Base-by-base conservation (phyloP, 1,140 invertebrate genomes). In the Halyomorpha halys region DNA sequence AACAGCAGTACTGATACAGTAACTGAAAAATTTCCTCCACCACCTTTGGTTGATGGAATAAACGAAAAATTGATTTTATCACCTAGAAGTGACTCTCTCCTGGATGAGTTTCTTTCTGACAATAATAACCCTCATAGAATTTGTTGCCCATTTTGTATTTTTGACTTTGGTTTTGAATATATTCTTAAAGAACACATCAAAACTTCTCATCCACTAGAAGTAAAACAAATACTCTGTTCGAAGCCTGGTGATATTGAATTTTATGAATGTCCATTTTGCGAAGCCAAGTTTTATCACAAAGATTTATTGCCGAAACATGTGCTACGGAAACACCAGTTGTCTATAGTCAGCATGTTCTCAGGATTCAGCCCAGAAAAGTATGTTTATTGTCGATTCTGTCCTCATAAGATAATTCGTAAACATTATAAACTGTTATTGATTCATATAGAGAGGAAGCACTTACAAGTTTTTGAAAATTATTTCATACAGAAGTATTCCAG, bases 371-470 rank as follows among this genome's bases (percentile, higher is more conserved):
- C 62, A 11, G 63, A 67, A 25, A 66, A 66, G 23, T 65, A 68
- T 62, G 49, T 67, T 30, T 49, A 68, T 25, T 72, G 71, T 63
- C 49, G 56, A 14, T 72, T 71, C 62, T 72, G 71, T 47, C 62
- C 66, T 13, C 67, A 70, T 63, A 70, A 65, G 63, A 62, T 66
- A 39, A 23, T 70, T 13, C 19, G 49, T 27, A 66, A 66, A 65
- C 68, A 72, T 44, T 61, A 65, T 9, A 70, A 69, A 67, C 19
- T 69, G n/a, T 59, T 72, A 6, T 63, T 70, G 23, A 64, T 69
- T 49, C 71, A 72, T 64, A 66, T 72, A 16, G 70, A 71, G 53
- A 71, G 69, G 51, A 72, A 70, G 47, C 71, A 72, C 60, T 68
- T 69, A 27, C 21, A 44, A n/a, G 66, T 67, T 2, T 70, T 69